Percentiles rank a stretch among this genome's conserved stretches.
phyloP scores from a whole-genome alignment of 2,113 vertebrate genomes.

The Mohoua ochrocephala region DNA sequence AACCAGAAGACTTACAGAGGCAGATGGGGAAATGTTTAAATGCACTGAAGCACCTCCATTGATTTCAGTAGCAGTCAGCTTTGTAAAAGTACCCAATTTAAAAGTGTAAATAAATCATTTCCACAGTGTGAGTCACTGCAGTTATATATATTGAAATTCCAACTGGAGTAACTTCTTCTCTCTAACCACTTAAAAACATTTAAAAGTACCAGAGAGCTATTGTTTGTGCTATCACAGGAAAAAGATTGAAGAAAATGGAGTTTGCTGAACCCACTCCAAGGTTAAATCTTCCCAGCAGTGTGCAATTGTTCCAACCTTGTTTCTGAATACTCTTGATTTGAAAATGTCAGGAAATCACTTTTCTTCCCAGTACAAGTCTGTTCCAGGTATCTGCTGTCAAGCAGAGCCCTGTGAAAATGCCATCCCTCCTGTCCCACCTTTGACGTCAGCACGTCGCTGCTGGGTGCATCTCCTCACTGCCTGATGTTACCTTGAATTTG shows the following conservation, averaged over 20 bases:
- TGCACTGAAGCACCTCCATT: neutral
- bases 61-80: neutral
- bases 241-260: neutral
- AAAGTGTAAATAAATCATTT: neutral
- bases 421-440: neutral
- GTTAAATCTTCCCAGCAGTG: neutral
- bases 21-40: neutral
- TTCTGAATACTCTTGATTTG: neutral
- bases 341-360: neutral
- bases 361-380: neutral
- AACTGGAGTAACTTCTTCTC: neutral
- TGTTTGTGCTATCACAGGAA: neutral
- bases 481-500: neutral
- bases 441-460: neutral
- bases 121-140: neutral
- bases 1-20: neutral
- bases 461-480: neutral
- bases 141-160: neutral
- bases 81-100: neutral
- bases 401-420: neutral
- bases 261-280: neutral
- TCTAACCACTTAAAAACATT: neutral
- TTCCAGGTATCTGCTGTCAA: neutral
- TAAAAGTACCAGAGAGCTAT: neutral
- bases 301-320: neutral